phyloP scores from a whole-genome alignment of 2,797 vertebrate genomes.

The Oryzias dopingdopingensis region DNA sequence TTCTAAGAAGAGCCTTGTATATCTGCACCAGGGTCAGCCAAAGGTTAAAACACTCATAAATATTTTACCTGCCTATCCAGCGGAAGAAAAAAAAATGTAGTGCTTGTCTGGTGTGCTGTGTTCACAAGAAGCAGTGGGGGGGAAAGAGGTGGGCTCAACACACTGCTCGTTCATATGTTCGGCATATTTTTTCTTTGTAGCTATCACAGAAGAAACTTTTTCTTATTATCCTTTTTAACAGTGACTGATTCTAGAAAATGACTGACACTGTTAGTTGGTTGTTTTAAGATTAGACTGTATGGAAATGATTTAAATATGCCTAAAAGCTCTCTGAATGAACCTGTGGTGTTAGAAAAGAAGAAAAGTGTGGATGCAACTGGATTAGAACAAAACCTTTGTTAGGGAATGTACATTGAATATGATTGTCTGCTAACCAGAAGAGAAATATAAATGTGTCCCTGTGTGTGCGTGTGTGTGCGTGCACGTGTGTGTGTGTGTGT shows the following conservation, averaged over 20 bases:
- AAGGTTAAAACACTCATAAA: slow-evolving; percentile 82
- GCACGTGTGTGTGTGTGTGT: slow-evolving; percentile 9
- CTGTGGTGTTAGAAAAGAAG: too few relatives aligned
- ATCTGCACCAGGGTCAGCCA: slow-evolving; percentile 71
- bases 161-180: not conserved
- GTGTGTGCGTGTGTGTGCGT: slow-evolving; percentile 2
- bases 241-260: too few relatives aligned
- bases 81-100: slow-evolving; percentile 42
- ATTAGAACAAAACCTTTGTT: not conserved
- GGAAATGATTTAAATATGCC: not conserved
- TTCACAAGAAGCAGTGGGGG: slow-evolving; percentile 56
- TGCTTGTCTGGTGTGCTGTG: slow-evolving; percentile 49
- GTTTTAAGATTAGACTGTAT: not conserved
- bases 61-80: slow-evolving; percentile 74
- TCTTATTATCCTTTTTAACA: too few relatives aligned
- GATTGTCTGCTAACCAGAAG: not conserved
- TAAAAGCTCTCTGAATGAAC: not conserved
- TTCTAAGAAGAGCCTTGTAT: slow-evolving; percentile 71
- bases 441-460: slow-evolving; percentile 1
- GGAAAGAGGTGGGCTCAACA: slow-evolving; percentile 27
- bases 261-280: too few relatives aligned
- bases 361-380: not conserved
- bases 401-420: not conserved
- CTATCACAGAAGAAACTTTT: not conserved
- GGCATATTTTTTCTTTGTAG: slow-evolving; percentile 1